Conservation (phyloP, 1,140 invertebrate species). For the Ganaspis sp. region DNA sequence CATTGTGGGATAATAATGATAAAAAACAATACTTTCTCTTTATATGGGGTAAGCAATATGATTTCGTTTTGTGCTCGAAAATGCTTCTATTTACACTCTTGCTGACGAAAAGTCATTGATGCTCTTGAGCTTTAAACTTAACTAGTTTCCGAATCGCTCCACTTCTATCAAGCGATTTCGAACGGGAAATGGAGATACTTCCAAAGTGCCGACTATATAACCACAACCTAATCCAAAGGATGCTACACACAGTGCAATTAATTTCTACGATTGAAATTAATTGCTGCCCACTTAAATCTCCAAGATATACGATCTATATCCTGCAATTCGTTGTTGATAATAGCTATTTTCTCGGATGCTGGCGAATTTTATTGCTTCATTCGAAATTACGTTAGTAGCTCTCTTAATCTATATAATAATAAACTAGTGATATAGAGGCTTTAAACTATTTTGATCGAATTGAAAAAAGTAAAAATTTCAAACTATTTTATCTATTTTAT, state of each 20-base stretch:
- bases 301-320: slow-evolving; percentile 1
- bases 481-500: too few relatives aligned
- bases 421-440: too few relatives aligned
- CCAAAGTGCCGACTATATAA: neutral
- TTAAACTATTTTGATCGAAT: too few relatives aligned
- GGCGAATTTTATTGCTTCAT: neutral
- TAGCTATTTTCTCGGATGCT: neutral
- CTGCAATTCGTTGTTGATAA: slow-evolving; percentile 1
- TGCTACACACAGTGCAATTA: slow-evolving; percentile 5
- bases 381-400: neutral
- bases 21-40: too few relatives aligned
- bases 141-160: neutral
- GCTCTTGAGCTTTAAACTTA: too few relatives aligned
- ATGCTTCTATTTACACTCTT: too few relatives aligned
- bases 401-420: too few relatives aligned
- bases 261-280: slow-evolving; percentile 6
- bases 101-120: too few relatives aligned
- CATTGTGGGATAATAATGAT: too few relatives aligned
- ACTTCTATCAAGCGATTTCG: neutral
- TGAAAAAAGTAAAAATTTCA: too few relatives aligned
- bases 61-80: too few relatives aligned
- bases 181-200: slow-evolving; percentile 12
- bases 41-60: too few relatives aligned
- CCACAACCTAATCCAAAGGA: neutral
- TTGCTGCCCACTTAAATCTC: neutral